phyloP scores from a whole-genome alignment of 2,888 invertebrate species.

The Pseudeuparius sepicola region DNA sequence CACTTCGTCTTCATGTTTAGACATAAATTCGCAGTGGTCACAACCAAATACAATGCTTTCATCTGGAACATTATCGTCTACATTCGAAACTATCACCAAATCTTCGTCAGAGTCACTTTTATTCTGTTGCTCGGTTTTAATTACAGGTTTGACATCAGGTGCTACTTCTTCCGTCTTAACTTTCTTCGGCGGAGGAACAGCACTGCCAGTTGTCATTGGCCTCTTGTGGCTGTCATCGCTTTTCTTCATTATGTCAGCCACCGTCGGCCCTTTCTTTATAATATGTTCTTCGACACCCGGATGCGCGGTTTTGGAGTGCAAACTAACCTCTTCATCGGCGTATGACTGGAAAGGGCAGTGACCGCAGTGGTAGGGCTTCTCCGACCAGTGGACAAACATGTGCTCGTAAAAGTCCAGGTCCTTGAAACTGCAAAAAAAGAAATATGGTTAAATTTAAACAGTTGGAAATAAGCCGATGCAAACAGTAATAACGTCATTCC shows the following conservation, averaged over 20 bases:
- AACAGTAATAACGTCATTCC: not conserved
- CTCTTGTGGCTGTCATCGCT: slow-evolving; percentile 16
- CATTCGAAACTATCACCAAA: slow-evolving; percentile 21
- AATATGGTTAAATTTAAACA: too few species aligned
- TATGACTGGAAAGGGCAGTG: slow-evolving; percentile 36
- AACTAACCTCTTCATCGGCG: slow-evolving; percentile 28
- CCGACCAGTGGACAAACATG: slow-evolving; percentile 40
- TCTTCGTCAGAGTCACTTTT: slow-evolving; percentile 16
- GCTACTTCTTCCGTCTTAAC: slow-evolving; percentile 15
- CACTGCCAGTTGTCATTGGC: slow-evolving; percentile 3
- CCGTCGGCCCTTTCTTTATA: slow-evolving; percentile 19
- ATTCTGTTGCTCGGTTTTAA: slow-evolving; percentile 1
- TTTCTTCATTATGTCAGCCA: slow-evolving; percentile 16
- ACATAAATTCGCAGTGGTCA: slow-evolving; percentile 22
- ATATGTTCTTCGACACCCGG: slow-evolving; percentile 12
- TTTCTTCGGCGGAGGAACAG: slow-evolving; percentile 5
- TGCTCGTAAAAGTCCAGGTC: slow-evolving; percentile 39
- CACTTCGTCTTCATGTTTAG: slow-evolving; percentile 19
- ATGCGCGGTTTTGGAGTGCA: slow-evolving; percentile 27
- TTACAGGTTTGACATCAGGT: not conserved
- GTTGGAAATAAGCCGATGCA: too few species aligned
- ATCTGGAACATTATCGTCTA: slow-evolving; percentile 22
- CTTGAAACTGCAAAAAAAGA: too few species aligned
- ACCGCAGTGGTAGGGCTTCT: slow-evolving; percentile 40
- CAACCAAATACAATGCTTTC: slow-evolving; percentile 26